phyloP scores from a whole-genome alignment of 1,140 invertebrate species.

The Manduca sexta region DNA sequence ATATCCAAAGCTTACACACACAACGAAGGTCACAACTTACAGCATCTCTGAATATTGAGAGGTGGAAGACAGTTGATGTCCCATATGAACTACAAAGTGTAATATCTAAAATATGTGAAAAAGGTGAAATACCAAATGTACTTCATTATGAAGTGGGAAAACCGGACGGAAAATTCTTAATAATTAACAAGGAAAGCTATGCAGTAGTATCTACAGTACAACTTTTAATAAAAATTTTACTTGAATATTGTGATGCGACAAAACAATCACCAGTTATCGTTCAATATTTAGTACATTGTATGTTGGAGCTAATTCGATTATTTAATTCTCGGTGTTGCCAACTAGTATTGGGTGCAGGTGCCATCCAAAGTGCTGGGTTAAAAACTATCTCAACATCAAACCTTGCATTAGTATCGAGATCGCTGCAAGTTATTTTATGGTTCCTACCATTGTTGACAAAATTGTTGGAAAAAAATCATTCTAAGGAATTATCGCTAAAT shows the following conservation, averaged over 20 bases:
- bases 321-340: constrained; percentile 97
- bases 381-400: constrained; percentile 98
- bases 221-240: constrained; percentile 88
- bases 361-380: constrained; percentile 93
- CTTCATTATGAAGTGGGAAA: constrained; percentile 46
- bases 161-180: constrained; percentile 74
- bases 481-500: constrained; percentile 60
- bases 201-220: constrained; percentile 90
- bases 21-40: constrained; percentile 90
- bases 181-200: constrained; percentile 87
- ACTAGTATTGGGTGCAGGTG: constrained; percentile 95
- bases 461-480: constrained; percentile 76
- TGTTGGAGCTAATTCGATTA: constrained; percentile 89
- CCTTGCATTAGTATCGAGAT: constrained; percentile 92
- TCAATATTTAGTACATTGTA: constrained; percentile 81
- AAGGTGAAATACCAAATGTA: constrained; percentile 67
- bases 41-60: constrained; percentile 89
- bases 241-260: constrained; percentile 91
- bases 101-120: constrained; percentile 81
- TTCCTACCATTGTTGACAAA: constrained; percentile 80
- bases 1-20: constrained; percentile 92
- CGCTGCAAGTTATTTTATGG: constrained; percentile 87
- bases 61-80: constrained; percentile 95
- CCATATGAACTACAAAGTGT: constrained; percentile 89
- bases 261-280: constrained; percentile 79